Base-by-base conservation (phyloP, 2,888 invertebrate species). In the Phengaris alcon region DNA sequence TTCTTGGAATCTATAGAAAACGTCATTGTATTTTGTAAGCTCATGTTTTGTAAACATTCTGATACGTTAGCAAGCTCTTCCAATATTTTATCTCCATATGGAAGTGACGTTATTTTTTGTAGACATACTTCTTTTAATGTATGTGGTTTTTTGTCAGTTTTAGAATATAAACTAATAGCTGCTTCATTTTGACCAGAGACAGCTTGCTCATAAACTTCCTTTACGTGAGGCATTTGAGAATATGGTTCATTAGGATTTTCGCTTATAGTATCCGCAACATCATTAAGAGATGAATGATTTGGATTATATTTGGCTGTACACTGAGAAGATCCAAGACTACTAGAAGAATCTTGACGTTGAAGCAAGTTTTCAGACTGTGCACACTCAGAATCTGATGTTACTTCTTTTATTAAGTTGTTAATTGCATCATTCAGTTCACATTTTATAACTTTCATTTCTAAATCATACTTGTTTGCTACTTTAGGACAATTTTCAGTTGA, bases 291-390 rank as follows among this genome's bases (percentile, higher is more conserved):
- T 74, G 95, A 94, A 82, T 88, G 90, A 77, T 90, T 90, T 57
- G 95, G 95, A 81, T 95, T 95, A 84, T 95, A 96, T 84, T 95
- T 95, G 77, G 95, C 95, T 52, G 96, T 96, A 85, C 95, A 96
- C 81, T 95, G 94, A 77, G 96, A 96, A 76, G 96, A 96, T 84
- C 94, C 94, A 81, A 94, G 93, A 82, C 95, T 95, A 83, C 95
- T 94, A 75, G 94, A 91, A 69, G 95, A 95, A 84, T 95, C 94
- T 86, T 94, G 95, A 75, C 95, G 94, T 72, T 86, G 84, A 78
- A 90, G 87, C 48, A 77, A 80, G 8, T 88, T 88, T 81, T 85
- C 88, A n/a, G 79, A 73, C 78, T 83, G 84, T 6, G 78, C 68
- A 75, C 77, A 82, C 82, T 92, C 89, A 15, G 90, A 86, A 82